Percentiles rank a stretch among this genome's conserved stretches.
These are phyloP conservation scores for Coreoperca whiteheadi DNA, from an alignment of 2,113 vertebrate species.

Conservation along the genomic window DNA sequence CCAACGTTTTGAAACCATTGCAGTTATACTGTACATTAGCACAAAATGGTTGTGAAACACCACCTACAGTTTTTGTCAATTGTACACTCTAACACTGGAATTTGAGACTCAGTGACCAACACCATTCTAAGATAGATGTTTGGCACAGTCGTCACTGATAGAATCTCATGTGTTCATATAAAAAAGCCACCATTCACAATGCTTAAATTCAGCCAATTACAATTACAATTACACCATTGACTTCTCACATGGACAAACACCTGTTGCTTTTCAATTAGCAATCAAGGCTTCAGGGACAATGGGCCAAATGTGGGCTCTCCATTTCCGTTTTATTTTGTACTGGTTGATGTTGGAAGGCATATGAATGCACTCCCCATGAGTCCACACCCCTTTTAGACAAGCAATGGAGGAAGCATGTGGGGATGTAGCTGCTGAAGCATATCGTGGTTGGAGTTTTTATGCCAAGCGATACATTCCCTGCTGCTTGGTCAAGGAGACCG, in stretches of 20 bases:
- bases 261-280: slow-evolving; percentile 34
- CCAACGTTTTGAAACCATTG: background rate
- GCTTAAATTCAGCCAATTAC: background rate
- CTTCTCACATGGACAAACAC: slow-evolving; percentile 21
- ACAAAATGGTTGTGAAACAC: background rate
- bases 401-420: background rate
- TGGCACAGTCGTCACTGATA: background rate
- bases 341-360: background rate
- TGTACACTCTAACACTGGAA: background rate
- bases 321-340: background rate
- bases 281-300: slow-evolving; percentile 6
- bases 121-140: background rate
- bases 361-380: background rate
- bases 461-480: background rate
- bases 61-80: background rate
- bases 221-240: slow-evolving; percentile 1
- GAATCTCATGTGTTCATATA: slow-evolving; percentile 1
- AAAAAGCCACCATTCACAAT: slow-evolving; percentile 13
- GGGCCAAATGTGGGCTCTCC: background rate
- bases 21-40: background rate
- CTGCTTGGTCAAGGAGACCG: background rate
- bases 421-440: slow-evolving; percentile 10
- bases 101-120: background rate
- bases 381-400: background rate
- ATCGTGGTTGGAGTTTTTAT: background rate